Conservation (phyloP, 64 coral and sea anemone genomes). For the Pachyseris speciosa region DNA sequence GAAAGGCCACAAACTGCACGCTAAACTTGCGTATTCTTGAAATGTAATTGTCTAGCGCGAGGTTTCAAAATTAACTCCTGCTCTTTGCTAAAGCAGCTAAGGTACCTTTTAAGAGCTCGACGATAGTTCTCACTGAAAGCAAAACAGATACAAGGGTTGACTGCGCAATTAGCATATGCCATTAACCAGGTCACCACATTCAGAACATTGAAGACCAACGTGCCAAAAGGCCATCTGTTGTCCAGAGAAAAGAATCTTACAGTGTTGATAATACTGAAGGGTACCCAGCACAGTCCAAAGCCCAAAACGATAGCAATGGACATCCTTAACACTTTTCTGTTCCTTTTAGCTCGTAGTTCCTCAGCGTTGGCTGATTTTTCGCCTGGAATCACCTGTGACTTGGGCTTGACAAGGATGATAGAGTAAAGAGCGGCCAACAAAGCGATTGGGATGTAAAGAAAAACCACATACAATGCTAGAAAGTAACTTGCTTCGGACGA, state of each 20-base stretch:
- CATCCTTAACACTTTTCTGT: constrained; percentile 41
- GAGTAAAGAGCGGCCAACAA: constrained; percentile 23
- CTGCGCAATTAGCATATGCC: not conserved
- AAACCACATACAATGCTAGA: constrained; percentile 2
- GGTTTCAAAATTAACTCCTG: too few relatives aligned
- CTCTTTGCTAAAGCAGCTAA: too few relatives aligned
- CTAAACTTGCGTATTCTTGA: too few relatives aligned
- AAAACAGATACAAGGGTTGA: constrained; percentile 56
- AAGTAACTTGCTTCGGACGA: not conserved
- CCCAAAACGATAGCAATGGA: constrained; percentile 23
- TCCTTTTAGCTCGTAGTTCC: constrained; percentile 16
- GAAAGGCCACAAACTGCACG: too few relatives aligned
- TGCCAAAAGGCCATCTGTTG: not conserved
- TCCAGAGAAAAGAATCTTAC: not conserved
- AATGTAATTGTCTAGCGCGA: too few relatives aligned
- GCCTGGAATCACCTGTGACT: constrained; percentile 20
- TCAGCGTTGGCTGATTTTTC: not conserved
- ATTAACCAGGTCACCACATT: not conserved
- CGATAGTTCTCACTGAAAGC: constrained; percentile 62
- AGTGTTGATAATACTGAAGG: not conserved
- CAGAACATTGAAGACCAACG: not conserved
- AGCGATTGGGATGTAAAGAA: not conserved
- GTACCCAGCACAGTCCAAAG: constrained; percentile 26
- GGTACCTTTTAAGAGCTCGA: constrained; percentile 22
- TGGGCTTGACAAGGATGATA: constrained; percentile 36